Evolutionary conservation across 2,797 vertebrate species (phyloP), one percentile per base, ranked within the genome.

Genomic region (Graptemys geographica): DNA sequence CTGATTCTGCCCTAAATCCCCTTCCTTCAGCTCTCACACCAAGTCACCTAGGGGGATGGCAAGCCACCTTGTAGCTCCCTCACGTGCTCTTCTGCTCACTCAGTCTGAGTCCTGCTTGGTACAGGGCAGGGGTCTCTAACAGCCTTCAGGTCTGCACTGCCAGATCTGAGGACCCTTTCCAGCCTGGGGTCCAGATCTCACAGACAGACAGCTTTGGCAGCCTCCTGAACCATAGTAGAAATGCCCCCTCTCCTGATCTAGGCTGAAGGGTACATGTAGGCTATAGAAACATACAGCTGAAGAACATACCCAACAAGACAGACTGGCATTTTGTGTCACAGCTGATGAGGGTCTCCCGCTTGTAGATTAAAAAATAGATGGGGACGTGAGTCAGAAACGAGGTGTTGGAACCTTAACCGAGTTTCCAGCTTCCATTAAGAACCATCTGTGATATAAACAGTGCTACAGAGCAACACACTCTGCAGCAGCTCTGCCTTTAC

Each of bases 381-480:
- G 59, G 21, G 5, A 8, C 2, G 0, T 13, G 37, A 41, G 18
- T 49, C 12, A 3, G 37, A 81, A 49, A 18, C 11, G 74, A 90
- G 19, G 2, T 0, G 0, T 21, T 6, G 33, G 11, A 59, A 6
- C 51, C 86, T 81, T 3, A 1, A 21, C 55, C 57, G 55, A 56
- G 55, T 16, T 44, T 37, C 84, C 94, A 44, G 47, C 5, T n/a
- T 6, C 21, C 78, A 15, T 28, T 33, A 78, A 59, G 37, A 69
- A 78, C 41, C 31, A 41, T 9, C 31, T 76, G 27, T 41, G 79
- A n/a, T 74, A 81, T 19, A 52, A 37, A 65, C 0, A 0, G 27
- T 1, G 1, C 47, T 83, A 55, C 88, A 79, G 91, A 93, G 21
- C 16, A 9, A 19, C 33, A 44, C n/a, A 9, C 2, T 2, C 52